Conservation (phyloP, 2,888 invertebrate species). For the Galeruca laticollis region DNA sequence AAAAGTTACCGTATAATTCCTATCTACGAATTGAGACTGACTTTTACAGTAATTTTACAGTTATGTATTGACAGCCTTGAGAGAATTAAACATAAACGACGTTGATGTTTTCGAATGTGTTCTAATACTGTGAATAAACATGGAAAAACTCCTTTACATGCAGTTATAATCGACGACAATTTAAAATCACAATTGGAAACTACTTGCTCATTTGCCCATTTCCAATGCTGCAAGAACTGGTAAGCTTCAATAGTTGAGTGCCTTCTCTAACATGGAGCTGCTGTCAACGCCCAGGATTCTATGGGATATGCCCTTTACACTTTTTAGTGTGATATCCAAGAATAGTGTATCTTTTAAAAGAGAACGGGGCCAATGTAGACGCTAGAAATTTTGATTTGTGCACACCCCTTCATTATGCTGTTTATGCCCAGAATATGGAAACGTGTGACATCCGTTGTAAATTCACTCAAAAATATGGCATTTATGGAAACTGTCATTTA, state of each 20-base stretch:
- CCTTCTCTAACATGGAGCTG: slow-evolving; percentile 48
- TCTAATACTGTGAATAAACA: slow-evolving; percentile 48
- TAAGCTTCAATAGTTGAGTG: slow-evolving; percentile 33
- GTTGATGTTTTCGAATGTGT: background rate
- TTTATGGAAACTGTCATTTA: slow-evolving; percentile 43
- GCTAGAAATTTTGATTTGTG: slow-evolving; percentile 43
- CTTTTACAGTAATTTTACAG: background rate
- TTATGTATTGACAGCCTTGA: background rate
- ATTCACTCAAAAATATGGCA: slow-evolving; percentile 20
- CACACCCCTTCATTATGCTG: slow-evolving; percentile 52
- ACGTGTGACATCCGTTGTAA: slow-evolving; percentile 46
- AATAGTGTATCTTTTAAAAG: slow-evolving; percentile 45
- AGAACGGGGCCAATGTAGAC: slow-evolving; percentile 52
- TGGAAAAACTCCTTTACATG: slow-evolving; percentile 51
- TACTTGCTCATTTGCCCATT: too few relatives aligned
- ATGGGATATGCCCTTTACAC: slow-evolving; percentile 49
- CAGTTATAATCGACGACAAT: slow-evolving; percentile 46
- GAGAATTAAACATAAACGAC: slow-evolving; percentile 1
- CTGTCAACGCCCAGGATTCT: slow-evolving; percentile 46
- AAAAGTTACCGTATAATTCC: slow-evolving; percentile 9
- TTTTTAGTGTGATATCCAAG: slow-evolving; percentile 40
- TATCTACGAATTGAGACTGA: slow-evolving; percentile 7
- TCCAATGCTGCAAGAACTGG: slow-evolving; percentile 41
- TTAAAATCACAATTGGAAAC: too few relatives aligned
- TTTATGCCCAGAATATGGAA: slow-evolving; percentile 43